Percentiles rank a stretch among this genome's conserved stretches.
phyloP scores from a whole-genome alignment of 2,113 vertebrate species.

The Crotalus helleri region DNA sequence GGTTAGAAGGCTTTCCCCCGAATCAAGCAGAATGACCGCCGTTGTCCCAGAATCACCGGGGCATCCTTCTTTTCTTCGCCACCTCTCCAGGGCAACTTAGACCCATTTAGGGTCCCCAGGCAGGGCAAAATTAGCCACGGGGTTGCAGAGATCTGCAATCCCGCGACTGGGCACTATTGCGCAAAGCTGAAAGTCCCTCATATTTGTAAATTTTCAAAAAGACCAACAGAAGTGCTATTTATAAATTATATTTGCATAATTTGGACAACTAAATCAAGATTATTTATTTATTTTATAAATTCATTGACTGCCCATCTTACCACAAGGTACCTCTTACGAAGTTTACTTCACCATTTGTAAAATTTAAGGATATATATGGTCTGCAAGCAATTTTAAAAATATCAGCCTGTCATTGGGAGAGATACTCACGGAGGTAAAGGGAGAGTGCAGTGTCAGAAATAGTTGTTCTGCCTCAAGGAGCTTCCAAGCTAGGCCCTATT shows the following conservation, averaged over 20 bases:
- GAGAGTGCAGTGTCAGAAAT: not conserved
- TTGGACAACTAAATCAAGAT: not conserved
- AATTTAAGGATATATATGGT: not conserved
- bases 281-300: no score
- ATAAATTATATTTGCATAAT: not conserved
- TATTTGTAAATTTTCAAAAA: not conserved
- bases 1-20: no score
- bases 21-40: no score
- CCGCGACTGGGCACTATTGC: no score
- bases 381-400: not conserved
- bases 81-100: no score
- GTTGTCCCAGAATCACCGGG: no score
- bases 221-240: not conserved
- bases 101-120: no score
- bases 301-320: no score
- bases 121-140: no score
- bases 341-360: not conserved
- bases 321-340: not conserved
- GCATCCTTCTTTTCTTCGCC: no score
- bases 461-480: not conserved
- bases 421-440: not conserved
- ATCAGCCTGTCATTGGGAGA: not conserved
- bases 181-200: no score
- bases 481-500: not conserved
- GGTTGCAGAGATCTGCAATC: no score